Base-by-base conservation (phyloP, 2,888 invertebrate genomes). In the Papilio gigon region DNA sequence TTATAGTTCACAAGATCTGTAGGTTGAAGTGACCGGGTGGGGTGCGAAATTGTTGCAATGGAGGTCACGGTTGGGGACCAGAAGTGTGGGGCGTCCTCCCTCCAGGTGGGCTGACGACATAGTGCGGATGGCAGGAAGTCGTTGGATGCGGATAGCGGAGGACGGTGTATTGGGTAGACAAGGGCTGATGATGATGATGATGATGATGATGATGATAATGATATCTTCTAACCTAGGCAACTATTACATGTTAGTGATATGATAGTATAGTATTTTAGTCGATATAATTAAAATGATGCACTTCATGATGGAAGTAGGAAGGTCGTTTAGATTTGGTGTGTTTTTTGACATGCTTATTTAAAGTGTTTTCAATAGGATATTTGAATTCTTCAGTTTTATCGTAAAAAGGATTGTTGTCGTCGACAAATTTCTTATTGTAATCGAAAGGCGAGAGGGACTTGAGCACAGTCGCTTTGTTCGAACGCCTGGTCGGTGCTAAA, bases 241-340 rank as follows among this genome's bases (percentile, higher is more conserved):
- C n/a, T n/a, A n/a, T n/a, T n/a, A n/a, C n/a, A n/a, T n/a, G n/a
- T n/a, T n/a, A n/a, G n/a, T n/a, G n/a, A n/a, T n/a, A n/a, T n/a
- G n/a, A 17, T 42, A 8, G 14, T 9, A 40, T 65, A 27, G 14
- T 17, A 27, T 27, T 30, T 59, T 60, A 77, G 70, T 81, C 76
- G 70, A 86, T 79, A 72, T 79, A 84, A 75, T 86, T 80, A 74
- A 83, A 84, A 71, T 81, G 78, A 70, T 84, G 81, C 63, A 80
- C 71, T 72, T 83, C 81, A 58, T 81, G 84, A 71, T 85, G 83
- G 71, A 86, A 86, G 71, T 84, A 86, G 11, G 86, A 84, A 9
- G 82, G 80, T 8, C 74, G 70, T 8, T 33, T 35, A 17, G 65
- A 27, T 11, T 60, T 71, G 35, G 35, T 71, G 22, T 61, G 68